Percentiles rank a stretch among this genome's conserved stretches.
phyloP scores from a whole-genome alignment of 1,140 invertebrate species.

The Globodera rostochiensis region DNA sequence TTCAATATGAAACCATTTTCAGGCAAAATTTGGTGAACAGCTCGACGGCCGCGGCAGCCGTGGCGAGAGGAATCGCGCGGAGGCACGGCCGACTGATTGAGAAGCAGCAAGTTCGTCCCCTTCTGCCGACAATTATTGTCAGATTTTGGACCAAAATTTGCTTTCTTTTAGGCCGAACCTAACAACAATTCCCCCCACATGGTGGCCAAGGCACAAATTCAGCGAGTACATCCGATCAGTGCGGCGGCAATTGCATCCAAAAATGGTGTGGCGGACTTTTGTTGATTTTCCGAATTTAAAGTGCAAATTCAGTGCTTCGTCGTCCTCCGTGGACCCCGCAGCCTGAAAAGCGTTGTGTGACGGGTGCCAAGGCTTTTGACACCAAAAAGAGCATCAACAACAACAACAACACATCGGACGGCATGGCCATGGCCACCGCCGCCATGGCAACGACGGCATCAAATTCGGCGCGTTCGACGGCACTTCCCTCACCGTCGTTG shows the following conservation, averaged over 20 bases:
- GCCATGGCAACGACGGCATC: background rate
- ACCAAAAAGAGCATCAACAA: background rate
- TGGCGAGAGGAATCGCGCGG: background rate
- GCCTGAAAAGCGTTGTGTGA: background rate
- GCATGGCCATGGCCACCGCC: background rate
- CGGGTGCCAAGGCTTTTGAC: too few relatives aligned
- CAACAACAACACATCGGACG: background rate
- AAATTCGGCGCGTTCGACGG: background rate
- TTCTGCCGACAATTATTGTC: too few relatives aligned
- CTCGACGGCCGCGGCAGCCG: background rate
- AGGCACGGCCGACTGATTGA: constrained; percentile 5
- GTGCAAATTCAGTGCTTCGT: background rate
- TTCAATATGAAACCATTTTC: background rate
- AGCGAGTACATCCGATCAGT: background rate
- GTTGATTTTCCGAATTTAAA: background rate
- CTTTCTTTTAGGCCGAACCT: background rate
- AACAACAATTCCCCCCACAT: background rate
- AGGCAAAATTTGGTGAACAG: constrained; percentile 3
- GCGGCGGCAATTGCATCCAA: background rate
- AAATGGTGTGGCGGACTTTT: background rate
- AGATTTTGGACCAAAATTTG: background rate
- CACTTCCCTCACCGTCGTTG: background rate
- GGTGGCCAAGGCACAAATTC: background rate
- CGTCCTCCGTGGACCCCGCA: background rate
- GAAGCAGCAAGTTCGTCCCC: background rate